Conservation (phyloP, 2,113 vertebrate species). For the Pteropus alecto region DNA sequence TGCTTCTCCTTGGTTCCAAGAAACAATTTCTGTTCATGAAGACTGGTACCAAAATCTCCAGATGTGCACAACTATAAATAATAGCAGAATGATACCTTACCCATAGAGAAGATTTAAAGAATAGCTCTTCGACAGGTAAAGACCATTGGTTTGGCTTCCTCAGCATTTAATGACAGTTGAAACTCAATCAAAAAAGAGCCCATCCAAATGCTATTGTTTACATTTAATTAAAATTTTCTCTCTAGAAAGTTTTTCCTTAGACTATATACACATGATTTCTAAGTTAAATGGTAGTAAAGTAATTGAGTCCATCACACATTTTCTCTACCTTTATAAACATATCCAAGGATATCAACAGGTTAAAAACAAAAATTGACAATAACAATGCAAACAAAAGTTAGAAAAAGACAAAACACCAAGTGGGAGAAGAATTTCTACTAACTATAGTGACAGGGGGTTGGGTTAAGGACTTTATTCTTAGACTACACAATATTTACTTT, state of each 20-base stretch:
- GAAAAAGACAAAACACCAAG: neutral
- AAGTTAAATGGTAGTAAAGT: conserved; percentile 8
- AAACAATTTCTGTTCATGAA: neutral
- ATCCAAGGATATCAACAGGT: neutral
- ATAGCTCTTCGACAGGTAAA: neutral
- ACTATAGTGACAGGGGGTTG: neutral
- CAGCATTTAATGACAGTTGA: neutral
- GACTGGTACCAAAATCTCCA: neutral
- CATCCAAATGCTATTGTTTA: neutral
- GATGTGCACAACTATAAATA: neutral
- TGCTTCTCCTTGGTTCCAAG: neutral
- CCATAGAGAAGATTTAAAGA: neutral
- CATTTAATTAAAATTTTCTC: neutral
- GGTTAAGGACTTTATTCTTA: neutral
- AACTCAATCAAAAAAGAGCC: neutral
- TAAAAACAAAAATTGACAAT: neutral
- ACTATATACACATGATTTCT: neutral
- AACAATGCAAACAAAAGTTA: neutral
- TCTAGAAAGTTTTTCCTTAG: neutral
- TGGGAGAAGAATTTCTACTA: neutral
- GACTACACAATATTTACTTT: neutral
- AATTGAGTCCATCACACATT: neutral
- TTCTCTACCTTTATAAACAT: neutral
- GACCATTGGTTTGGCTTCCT: neutral
- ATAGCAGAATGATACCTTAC: neutral